A percentile compares a stretch with the other conserved stretches of the same genome.
Evolutionary conservation across 2,888 invertebrate species (phyloP).

Genomic region (Diplolepis rosae): DNA sequence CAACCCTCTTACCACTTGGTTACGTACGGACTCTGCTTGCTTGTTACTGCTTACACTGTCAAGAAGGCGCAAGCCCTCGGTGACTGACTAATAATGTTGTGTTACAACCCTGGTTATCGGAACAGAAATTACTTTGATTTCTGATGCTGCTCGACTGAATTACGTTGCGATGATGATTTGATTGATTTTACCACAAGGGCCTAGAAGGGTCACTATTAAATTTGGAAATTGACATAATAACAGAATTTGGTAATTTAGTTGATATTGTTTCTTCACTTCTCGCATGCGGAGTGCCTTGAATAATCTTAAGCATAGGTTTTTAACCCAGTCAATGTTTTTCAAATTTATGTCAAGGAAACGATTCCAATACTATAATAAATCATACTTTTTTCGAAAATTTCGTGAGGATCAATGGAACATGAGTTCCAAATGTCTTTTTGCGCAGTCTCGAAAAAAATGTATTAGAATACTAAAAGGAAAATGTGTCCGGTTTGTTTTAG

Average conservation of each 20-base stretch:
- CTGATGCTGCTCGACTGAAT: slow-evolving; percentile 26
- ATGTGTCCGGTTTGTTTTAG: no score
- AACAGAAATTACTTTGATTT: slow-evolving; percentile 52
- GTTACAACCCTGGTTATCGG: slow-evolving; percentile 56
- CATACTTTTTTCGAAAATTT: no score
- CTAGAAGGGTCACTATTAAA: not conserved
- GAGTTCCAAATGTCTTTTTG: no score
- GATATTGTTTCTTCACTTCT: not conserved
- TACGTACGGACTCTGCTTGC: slow-evolving; percentile 40
- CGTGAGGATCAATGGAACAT: no score
- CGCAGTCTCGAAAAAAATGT: no score
- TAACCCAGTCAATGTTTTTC: no score
- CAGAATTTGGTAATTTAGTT: not conserved
- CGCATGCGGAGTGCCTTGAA: no score
- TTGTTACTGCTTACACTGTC: slow-evolving; percentile 37
- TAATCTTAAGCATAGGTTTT: no score
- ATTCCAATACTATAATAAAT: no score
- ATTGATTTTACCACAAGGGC: slow-evolving; percentile 19
- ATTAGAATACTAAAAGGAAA: no score
- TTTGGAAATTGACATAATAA: not conserved
- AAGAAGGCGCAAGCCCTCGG: slow-evolving; percentile 58
- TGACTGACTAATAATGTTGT: slow-evolving; percentile 63
- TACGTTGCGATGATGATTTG: slow-evolving; percentile 5
- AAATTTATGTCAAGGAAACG: no score
- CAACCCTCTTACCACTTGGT: slow-evolving; percentile 61